Evolutionary conservation across 2,888 invertebrate genomes (phyloP).

Genomic region (Eudasyphora cyanicolor): DNA sequence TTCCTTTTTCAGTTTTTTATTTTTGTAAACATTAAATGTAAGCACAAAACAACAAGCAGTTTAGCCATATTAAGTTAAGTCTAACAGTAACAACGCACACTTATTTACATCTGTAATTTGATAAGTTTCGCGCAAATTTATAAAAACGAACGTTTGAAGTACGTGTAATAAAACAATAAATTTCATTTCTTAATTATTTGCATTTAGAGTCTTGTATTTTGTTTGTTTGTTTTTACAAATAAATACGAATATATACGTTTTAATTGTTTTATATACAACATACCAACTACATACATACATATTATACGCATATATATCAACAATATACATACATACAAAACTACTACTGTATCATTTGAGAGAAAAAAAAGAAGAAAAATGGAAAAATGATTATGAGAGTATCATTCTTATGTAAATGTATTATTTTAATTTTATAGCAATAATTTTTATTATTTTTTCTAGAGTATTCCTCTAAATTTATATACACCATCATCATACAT

Average conservation of each 20-base stretch:
- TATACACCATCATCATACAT: constrained; percentile 20
- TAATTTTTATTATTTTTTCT: constrained; percentile 45
- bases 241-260: constrained; percentile 23
- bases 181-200: constrained; percentile 38
- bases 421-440: constrained; percentile 31
- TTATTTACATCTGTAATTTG: neutral
- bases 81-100: constrained; percentile 17
- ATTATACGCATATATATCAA: constrained; percentile 35
- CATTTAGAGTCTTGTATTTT: constrained; percentile 39
- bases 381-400: neutral
- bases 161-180: constrained; percentile 3
- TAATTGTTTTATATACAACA: constrained; percentile 39
- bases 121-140: neutral
- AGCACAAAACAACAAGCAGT: constrained; percentile 19
- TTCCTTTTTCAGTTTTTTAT: constrained; percentile 1
- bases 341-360: constrained; percentile 30
- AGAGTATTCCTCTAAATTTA: constrained; percentile 41
- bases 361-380: too few species aligned
- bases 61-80: constrained; percentile 48
- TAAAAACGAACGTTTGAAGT: neutral
- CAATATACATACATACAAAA: constrained; percentile 47
- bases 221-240: constrained; percentile 52
- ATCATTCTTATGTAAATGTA: constrained; percentile 56
- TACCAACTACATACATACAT: constrained; percentile 23
- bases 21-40: constrained; percentile 17